phyloP scores from a whole-genome alignment of 2,113 vertebrate genomes.

The Pteronura brasiliensis region DNA sequence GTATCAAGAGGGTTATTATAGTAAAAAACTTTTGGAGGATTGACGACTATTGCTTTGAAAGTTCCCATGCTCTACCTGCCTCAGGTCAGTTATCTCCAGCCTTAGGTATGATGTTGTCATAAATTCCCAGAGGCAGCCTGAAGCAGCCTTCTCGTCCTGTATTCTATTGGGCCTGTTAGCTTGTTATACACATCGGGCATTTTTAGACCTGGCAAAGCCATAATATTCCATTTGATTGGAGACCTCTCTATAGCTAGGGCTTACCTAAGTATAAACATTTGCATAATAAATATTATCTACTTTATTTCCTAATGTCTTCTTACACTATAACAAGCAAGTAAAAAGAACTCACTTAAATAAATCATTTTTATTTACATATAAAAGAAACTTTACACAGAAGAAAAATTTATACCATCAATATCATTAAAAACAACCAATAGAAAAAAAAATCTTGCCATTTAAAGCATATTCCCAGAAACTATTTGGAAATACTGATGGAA shows the following conservation, averaged over 20 bases:
- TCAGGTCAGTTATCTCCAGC: constrained; percentile 75
- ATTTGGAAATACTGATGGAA: background rate
- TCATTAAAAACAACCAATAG: background rate
- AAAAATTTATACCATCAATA: background rate
- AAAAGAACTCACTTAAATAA: background rate
- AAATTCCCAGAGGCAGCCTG: constrained; percentile 32
- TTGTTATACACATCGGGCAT: background rate
- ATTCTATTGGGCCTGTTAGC: background rate
- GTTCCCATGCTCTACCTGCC: background rate
- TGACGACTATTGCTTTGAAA: constrained; percentile 59
- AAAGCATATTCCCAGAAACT: background rate
- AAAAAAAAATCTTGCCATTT: background rate
- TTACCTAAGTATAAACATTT: background rate
- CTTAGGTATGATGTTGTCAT: constrained; percentile 76
- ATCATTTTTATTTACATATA: background rate
- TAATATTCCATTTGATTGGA: background rate
- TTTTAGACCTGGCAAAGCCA: background rate
- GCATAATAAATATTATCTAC: background rate
- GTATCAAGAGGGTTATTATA: background rate
- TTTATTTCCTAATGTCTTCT: background rate
- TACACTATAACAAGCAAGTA: background rate
- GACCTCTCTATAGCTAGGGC: background rate
- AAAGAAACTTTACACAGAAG: background rate
- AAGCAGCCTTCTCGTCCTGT: background rate
- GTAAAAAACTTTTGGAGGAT: background rate